Percentiles rank a stretch among this genome's conserved stretches.
phyloP scores from a whole-genome alignment of 2,113 vertebrate species.

The Haplotaxodon microlepis region DNA sequence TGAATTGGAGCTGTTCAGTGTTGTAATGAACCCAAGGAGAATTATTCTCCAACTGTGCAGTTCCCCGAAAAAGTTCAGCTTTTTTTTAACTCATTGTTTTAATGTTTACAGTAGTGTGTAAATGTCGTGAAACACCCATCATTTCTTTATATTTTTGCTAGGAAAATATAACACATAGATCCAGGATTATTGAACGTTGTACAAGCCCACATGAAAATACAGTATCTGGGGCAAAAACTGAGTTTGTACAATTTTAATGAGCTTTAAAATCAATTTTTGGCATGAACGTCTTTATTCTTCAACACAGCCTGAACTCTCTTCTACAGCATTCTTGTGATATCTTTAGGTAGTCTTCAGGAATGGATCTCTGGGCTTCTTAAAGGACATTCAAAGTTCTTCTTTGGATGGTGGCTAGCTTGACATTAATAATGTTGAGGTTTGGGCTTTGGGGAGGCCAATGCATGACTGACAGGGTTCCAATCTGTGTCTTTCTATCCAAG shows the following conservation, averaged over 20 bases:
- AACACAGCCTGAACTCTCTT: neutral
- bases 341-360: neutral
- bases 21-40: neutral
- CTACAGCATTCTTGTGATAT: neutral
- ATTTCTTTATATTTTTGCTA: neutral
- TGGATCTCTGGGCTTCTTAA: neutral
- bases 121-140: neutral
- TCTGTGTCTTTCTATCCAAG: neutral
- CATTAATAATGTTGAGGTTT: neutral
- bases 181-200: neutral
- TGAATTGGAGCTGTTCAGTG: neutral
- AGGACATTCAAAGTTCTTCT: neutral
- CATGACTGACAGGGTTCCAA: neutral
- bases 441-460: neutral
- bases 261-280: neutral
- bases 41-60: neutral
- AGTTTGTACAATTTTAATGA: neutral
- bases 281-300: neutral
- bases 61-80: accelerated
- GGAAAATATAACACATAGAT: neutral
- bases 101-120: neutral
- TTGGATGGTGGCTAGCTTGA: neutral
- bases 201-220: neutral
- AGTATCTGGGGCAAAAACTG: neutral
- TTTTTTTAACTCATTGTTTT: neutral